Evolutionary conservation across 2,888 invertebrate genomes (phyloP), one percentile per base, ranked within the genome.

Genomic region (Unio delphinus): DNA sequence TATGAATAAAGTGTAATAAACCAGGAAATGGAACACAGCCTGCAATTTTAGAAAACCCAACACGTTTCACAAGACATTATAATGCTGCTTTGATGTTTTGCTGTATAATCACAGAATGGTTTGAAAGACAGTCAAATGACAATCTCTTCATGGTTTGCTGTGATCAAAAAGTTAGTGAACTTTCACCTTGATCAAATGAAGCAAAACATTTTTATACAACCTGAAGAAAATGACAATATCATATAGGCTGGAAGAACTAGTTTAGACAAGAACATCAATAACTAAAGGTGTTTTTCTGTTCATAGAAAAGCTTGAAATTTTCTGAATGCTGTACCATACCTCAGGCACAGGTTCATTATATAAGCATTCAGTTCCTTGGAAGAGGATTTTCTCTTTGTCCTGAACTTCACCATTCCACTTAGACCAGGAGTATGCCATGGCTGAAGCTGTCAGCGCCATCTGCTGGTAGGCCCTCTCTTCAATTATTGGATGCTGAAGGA

Each of bases 391-490:
- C 34, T 83, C 84, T 26, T 74, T 76, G n/a, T 80, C 80, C 56
- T 84, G 83, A 8, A 73, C 70, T 20, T 86, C 85, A 54, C 80
- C 73, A 76, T 90, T 90, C 89, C 89, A 90, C 74, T 87, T 87
- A 17, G 89, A 89, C 86, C 88, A 90, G 17, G 87, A 81, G 78
- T 85, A 90, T 6, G 89, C 89, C 78, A 89, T 84, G 8, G 83
- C 70, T 15, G 89, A 88, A 2, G 88, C 78, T 26, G 83, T 81
- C 60, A 89, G 74, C 0, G 89, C 88, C 86, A 90, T 89, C 80
- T 90, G 89, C 68, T 89, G 85, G 68, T 90, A 90, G 26, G 84
- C 71, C 65, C 84, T 75, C n/a, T 86, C 84, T 65, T 89, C 89
- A 54, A 88, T 78, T 30, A 87, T 75, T 57, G 86, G 75, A 71